Conservation (phyloP, 2,888 invertebrate genomes). For the Trachelus troglodyta region DNA sequence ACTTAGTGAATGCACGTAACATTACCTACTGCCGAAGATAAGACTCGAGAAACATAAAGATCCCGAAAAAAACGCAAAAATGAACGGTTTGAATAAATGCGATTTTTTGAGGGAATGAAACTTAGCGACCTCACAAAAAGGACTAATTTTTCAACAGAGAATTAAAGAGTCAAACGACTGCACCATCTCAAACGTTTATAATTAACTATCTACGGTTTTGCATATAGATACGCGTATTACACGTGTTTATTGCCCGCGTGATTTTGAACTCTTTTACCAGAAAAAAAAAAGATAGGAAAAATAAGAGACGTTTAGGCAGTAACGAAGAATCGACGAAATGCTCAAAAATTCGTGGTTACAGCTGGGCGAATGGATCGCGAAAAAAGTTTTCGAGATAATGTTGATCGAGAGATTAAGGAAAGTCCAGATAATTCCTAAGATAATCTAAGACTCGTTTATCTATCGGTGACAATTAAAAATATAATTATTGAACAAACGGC, state of each 20-base stretch:
- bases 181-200: background rate
- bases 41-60: slow-evolving; percentile 20
- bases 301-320: background rate
- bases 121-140: background rate
- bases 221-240: background rate
- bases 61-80: background rate
- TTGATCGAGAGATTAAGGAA: slow-evolving; percentile 14
- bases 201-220: background rate
- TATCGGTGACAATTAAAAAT: slow-evolving; percentile 21
- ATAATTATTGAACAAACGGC: slow-evolving; percentile 30
- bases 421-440: slow-evolving; percentile 16
- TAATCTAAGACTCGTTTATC: slow-evolving; percentile 18
- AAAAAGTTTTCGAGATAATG: slow-evolving; percentile 30
- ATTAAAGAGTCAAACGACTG: background rate
- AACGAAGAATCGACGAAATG: background rate
- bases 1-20: slow-evolving; percentile 6
- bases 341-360: background rate
- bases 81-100: background rate
- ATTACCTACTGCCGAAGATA: slow-evolving; percentile 20
- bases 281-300: background rate
- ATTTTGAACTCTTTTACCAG: background rate
- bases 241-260: background rate
- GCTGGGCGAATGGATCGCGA: background rate
- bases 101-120: background rate
- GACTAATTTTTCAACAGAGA: background rate